These are phyloP conservation scores for Mantis religiosa DNA, from an alignment of 2,888 invertebrate genomes.

Conservation along the genomic window DNA sequence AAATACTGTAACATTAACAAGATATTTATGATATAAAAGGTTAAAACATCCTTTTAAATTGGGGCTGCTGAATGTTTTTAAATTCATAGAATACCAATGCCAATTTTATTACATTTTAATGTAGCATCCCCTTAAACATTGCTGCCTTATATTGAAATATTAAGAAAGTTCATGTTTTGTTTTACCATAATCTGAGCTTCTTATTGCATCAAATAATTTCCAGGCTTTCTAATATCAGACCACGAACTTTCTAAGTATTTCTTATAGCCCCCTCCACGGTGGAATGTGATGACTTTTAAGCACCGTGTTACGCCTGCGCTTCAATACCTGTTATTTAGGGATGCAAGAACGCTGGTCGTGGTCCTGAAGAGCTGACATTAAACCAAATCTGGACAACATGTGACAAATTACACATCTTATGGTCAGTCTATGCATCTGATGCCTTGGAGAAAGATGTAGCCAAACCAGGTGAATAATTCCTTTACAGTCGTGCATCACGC, in stretches of 20 bases:
- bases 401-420: neutral
- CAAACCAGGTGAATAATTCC: neutral
- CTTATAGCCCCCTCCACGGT: neutral
- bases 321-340: neutral
- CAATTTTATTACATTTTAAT: too few species aligned
- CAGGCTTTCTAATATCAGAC: neutral
- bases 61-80: too few species aligned
- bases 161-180: too few species aligned
- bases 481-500: neutral
- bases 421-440: neutral
- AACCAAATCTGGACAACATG: neutral
- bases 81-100: too few species aligned
- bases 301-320: neutral
- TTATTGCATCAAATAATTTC: neutral
- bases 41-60: too few species aligned
- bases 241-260: neutral
- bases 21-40: too few species aligned
- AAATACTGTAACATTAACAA: too few species aligned
- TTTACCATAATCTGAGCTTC: too few species aligned
- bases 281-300: neutral
- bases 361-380: neutral
- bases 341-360: neutral
- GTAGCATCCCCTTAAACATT: too few species aligned
- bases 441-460: neutral
- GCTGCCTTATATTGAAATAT: too few species aligned